These are phyloP conservation scores for Acrobasis suavella DNA, from an alignment of 2,888 invertebrate genomes.

Conservation along the genomic window DNA sequence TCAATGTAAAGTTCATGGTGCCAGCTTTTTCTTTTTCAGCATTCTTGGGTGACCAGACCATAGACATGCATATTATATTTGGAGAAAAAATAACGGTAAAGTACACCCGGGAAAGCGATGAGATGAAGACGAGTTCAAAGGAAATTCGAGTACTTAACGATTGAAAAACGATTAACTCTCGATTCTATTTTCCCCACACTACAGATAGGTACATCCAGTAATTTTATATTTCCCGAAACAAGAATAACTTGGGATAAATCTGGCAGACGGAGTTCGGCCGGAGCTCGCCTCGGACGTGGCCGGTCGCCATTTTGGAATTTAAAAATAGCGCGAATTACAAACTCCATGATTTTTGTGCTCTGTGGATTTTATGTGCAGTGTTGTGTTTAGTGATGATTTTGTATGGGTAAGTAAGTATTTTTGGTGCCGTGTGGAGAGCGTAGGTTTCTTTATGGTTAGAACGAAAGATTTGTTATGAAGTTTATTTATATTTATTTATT, in stretches of 20 bases:
- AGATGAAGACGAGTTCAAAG: too few relatives aligned
- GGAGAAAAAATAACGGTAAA: too few relatives aligned
- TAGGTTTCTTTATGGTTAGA: slow-evolving; percentile 7
- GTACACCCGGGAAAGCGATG: too few relatives aligned
- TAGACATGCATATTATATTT: too few relatives aligned
- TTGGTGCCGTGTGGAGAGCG: slow-evolving; percentile 40
- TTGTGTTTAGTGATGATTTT: slow-evolving; percentile 65
- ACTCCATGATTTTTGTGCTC: slow-evolving; percentile 29
- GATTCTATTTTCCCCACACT: slow-evolving; percentile 4
- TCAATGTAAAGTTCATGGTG: too few relatives aligned
- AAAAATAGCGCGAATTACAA: slow-evolving; percentile 45
- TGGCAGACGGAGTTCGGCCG: slow-evolving; percentile 48
- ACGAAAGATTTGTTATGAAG: background rate
- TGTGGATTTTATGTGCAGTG: slow-evolving; percentile 39
- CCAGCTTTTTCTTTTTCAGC: too few relatives aligned
- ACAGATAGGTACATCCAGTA: slow-evolving; percentile 35
- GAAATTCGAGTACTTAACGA: too few relatives aligned
- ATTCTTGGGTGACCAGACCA: too few relatives aligned
- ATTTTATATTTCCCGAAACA: slow-evolving; percentile 73
- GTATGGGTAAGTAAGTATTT: slow-evolving; percentile 69
- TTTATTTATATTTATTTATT: too few relatives aligned
- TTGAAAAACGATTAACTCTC: background rate
- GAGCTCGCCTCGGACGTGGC: slow-evolving; percentile 50
- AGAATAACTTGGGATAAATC: slow-evolving; percentile 57
- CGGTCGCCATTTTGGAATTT: slow-evolving; percentile 45